Evolutionary conservation across 2,113 vertebrate species (phyloP).

Genomic region (Stomatorhinus ivindoensis): DNA sequence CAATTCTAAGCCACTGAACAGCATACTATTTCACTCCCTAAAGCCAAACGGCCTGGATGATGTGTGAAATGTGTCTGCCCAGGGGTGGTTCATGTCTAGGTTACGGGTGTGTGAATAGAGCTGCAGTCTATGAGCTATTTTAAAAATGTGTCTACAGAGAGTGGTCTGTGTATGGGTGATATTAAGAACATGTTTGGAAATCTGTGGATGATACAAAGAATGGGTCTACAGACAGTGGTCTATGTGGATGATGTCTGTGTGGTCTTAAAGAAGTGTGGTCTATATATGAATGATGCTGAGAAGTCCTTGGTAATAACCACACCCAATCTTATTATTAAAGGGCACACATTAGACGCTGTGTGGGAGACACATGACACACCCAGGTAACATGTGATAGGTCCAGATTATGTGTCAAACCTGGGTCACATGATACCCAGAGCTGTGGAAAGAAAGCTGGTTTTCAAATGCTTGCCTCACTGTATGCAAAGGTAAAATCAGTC

Average conservation of each 20-base stretch:
- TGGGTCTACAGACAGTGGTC: background rate
- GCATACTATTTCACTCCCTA: slow-evolving; percentile 44
- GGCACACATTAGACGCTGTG: background rate
- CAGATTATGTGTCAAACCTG: background rate
- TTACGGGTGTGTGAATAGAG: background rate
- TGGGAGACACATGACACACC: background rate
- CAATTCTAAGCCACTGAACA: background rate
- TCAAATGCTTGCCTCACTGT: slow-evolving; percentile 61
- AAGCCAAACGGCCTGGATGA: slow-evolving; percentile 70
- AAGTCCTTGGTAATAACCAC: background rate
- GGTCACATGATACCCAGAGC: slow-evolving; percentile 30
- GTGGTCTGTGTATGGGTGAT: background rate
- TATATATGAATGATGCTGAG: background rate
- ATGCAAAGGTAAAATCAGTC: slow-evolving; percentile 39
- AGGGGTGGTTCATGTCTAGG: slow-evolving; percentile 19
- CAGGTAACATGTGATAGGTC: background rate
- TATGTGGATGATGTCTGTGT: background rate
- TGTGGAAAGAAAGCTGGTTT: slow-evolving; percentile 52
- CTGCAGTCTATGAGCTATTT: background rate
- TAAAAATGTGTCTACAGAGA: background rate
- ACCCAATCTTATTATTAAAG: background rate
- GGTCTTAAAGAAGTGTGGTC: background rate
- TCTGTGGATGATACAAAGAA: background rate
- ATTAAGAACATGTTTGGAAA: background rate
- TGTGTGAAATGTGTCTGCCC: slow-evolving; percentile 89